Evolutionary conservation across 2,797 vertebrate species (phyloP).

Genomic region (Siniperca obscura): DNA sequence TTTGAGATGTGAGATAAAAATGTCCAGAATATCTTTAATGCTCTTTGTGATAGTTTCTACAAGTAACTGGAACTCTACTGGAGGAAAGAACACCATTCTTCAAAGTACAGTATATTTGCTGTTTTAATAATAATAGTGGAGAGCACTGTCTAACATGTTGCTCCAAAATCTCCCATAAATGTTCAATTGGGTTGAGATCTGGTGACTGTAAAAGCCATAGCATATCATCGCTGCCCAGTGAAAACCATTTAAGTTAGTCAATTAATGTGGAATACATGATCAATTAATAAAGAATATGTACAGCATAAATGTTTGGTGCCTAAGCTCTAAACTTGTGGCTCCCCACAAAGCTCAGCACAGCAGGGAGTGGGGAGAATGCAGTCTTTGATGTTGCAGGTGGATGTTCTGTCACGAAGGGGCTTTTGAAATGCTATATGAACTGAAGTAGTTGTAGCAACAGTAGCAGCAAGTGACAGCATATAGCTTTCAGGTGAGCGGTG

Average conservation of each 20-base stretch:
- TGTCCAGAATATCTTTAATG: not conserved
- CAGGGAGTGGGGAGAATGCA: not conserved
- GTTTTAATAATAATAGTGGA: not conserved
- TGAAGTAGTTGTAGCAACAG: slow-evolving; percentile 20
- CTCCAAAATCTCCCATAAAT: not conserved
- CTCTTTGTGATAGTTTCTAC: not conserved
- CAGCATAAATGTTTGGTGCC: not conserved
- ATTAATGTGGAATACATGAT: not conserved
- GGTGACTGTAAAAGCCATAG: not conserved
- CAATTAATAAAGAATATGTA: not conserved
- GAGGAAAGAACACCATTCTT: not conserved
- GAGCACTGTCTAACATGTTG: not conserved
- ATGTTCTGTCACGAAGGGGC: not conserved
- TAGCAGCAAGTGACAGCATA: slow-evolving; percentile 31
- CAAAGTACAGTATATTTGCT: not conserved
- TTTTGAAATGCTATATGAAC: slow-evolving; percentile 37
- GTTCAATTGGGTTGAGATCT: not conserved
- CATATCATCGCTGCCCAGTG: not conserved
- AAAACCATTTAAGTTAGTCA: not conserved
- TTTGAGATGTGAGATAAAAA: not conserved
- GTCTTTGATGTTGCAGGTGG: not conserved
- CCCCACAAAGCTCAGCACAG: not conserved
- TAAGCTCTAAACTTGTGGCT: not conserved
- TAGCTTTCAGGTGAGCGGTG: slow-evolving; percentile 50
- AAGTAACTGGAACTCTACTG: not conserved